A percentile compares a stretch with the other conserved stretches of the same genome.
These are phyloP conservation scores for Rafetus swinhoei DNA, from an alignment of 2,113 vertebrate genomes.

Conservation along the genomic window DNA sequence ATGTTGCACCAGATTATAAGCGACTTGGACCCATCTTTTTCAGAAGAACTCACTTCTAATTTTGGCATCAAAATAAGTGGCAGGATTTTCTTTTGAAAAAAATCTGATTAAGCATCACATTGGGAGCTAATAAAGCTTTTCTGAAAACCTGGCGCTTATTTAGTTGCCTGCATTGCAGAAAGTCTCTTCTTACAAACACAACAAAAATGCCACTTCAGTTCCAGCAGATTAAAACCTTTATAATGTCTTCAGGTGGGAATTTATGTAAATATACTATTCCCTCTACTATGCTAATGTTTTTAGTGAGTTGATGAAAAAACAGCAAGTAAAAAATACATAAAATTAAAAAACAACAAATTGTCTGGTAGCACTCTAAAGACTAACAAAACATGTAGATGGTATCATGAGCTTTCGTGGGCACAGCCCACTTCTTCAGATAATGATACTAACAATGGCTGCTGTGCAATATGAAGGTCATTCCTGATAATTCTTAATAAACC, in stretches of 20 bases:
- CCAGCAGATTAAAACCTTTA: background rate
- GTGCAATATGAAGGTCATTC: background rate
- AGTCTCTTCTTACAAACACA: background rate
- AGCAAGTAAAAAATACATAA: background rate
- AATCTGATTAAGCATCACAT: fast-evolving
- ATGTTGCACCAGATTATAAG: background rate
- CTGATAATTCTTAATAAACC: background rate
- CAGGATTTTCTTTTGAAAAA: background rate
- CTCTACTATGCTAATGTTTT: background rate
- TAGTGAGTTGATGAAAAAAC: background rate
- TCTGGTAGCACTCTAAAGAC: too few relatives aligned
- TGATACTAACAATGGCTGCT: background rate
- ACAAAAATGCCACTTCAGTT: background rate
- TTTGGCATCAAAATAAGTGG: background rate
- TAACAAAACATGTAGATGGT: too few relatives aligned
- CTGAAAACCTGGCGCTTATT: background rate
- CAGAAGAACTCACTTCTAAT: background rate
- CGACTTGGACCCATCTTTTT: background rate
- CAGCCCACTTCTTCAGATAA: background rate
- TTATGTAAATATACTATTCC: background rate
- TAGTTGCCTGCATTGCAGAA: background rate
- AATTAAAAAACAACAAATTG: too few relatives aligned
- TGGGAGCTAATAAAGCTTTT: background rate
- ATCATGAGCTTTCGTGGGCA: too few relatives aligned
- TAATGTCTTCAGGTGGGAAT: background rate